Conservation (phyloP, 2,888 invertebrate species). For the Stenchaetothrips biformis region DNA sequence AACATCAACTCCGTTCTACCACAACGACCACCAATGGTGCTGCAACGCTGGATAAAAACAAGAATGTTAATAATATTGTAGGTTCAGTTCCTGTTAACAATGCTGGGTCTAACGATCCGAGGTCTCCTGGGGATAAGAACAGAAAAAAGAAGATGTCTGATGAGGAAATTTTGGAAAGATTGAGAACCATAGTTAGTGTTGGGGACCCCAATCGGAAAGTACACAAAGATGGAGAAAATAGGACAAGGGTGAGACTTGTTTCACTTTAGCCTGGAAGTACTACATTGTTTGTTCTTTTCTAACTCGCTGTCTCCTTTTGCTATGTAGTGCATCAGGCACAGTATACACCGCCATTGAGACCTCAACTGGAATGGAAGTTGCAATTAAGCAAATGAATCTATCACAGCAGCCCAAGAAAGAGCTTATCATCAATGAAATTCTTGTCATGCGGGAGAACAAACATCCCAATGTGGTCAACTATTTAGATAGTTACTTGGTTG, state of each 20-base stretch:
- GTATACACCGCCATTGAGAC: constrained; percentile 98
- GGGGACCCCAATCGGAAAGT: constrained; percentile 98
- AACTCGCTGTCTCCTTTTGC: too few relatives aligned
- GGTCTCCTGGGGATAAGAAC: constrained; percentile 47
- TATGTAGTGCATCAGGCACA: constrained; percentile 84
- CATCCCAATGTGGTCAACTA: constrained; percentile 99
- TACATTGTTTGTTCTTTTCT: too few relatives aligned
- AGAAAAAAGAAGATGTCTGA: constrained; percentile 98
- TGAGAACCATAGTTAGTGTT: constrained; percentile 93
- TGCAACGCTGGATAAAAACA: constrained; percentile 60
- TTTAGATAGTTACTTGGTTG: constrained; percentile 95
- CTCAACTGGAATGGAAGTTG: constrained; percentile 96
- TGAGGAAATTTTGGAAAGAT: constrained; percentile 93
- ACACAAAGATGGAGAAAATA: constrained; percentile 98
- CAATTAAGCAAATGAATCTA: constrained; percentile 99
- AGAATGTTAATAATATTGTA: constrained; percentile 53
- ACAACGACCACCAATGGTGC: constrained; percentile 44
- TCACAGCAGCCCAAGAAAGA: constrained; percentile 99
- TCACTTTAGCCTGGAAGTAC: too few relatives aligned
- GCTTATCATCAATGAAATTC: constrained; percentile 98
- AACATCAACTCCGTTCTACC: constrained; percentile 18
- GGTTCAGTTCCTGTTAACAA: constrained; percentile 42
- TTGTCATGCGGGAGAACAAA: constrained; percentile 99
- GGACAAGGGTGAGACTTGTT: constrained; percentile 79
- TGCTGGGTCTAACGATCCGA: constrained; percentile 36